These are phyloP conservation scores for Baryphthengus martii DNA, from an alignment of 2,113 vertebrate genomes.

Conservation along the genomic window DNA sequence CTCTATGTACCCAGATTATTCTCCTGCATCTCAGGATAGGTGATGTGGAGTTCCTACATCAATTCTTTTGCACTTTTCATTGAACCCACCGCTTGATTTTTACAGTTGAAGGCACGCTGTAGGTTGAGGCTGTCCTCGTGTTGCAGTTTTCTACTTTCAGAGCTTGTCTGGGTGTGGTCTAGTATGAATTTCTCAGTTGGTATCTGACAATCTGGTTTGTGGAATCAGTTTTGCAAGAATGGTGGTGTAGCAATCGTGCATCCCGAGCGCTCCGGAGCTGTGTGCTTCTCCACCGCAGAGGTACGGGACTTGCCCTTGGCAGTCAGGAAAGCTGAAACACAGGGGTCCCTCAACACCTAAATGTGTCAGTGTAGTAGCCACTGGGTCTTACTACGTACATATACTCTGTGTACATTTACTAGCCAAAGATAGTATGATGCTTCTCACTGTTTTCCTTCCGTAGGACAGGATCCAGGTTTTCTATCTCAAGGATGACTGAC, in stretches of 20 bases:
- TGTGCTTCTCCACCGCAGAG: background rate
- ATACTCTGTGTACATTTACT: background rate
- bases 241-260: conserved; percentile 1
- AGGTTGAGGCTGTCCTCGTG: background rate
- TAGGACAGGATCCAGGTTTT: background rate
- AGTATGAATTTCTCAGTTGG: conserved; percentile 20
- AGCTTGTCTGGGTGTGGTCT: conserved; percentile 47
- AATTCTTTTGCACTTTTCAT: background rate
- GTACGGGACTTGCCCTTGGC: fast-evolving
- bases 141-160: background rate
- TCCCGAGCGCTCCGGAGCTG: background rate
- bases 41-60: background rate
- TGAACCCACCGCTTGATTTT: background rate
- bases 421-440: background rate
- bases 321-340: background rate
- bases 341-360: background rate
- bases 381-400: background rate
- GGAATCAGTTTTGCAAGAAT: conserved; percentile 56
- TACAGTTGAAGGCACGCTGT: background rate
- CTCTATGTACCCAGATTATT: background rate
- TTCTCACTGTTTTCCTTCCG: background rate
- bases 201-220: conserved; percentile 62
- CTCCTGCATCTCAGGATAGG: background rate
- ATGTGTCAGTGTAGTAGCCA: background rate
- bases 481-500: background rate